Percentiles rank a stretch among this genome's conserved stretches.
Evolutionary conservation across 2,113 vertebrate genomes (phyloP).

Genomic region (Ardeotis arabs): DNA sequence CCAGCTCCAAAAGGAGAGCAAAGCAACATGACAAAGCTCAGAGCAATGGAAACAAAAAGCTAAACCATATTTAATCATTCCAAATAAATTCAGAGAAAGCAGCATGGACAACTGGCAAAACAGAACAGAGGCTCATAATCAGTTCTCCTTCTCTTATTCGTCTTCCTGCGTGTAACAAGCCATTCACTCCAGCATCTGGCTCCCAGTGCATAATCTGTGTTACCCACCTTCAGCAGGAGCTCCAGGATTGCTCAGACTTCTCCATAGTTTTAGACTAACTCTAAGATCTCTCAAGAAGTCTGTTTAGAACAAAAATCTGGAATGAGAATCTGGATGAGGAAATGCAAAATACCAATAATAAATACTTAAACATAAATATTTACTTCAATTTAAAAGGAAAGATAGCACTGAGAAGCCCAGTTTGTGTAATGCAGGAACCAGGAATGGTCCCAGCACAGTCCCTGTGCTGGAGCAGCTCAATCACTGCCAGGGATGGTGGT

Average conservation of each 20-base stretch:
- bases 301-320: neutral
- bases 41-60: neutral
- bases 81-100: neutral
- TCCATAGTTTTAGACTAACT: neutral
- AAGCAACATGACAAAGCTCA: neutral
- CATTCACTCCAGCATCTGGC: neutral
- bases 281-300: neutral
- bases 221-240: neutral
- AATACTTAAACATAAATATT: slow-evolving; percentile 6
- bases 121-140: neutral
- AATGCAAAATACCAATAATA: slow-evolving; percentile 21
- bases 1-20: neutral
- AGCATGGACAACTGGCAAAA: neutral
- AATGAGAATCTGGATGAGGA: neutral
- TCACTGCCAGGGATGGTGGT: neutral
- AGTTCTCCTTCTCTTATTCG: neutral
- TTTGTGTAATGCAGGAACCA: neutral
- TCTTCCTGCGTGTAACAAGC: neutral
- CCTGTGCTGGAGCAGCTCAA: neutral
- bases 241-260: neutral
- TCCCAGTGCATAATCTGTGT: neutral
- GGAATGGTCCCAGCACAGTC: neutral
- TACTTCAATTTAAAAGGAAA: neutral
- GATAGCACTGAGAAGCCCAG: neutral
- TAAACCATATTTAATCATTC: neutral